Evolutionary conservation across 2,888 invertebrate species (phyloP).

Genomic region (Tenthredo scrophulariae): DNA sequence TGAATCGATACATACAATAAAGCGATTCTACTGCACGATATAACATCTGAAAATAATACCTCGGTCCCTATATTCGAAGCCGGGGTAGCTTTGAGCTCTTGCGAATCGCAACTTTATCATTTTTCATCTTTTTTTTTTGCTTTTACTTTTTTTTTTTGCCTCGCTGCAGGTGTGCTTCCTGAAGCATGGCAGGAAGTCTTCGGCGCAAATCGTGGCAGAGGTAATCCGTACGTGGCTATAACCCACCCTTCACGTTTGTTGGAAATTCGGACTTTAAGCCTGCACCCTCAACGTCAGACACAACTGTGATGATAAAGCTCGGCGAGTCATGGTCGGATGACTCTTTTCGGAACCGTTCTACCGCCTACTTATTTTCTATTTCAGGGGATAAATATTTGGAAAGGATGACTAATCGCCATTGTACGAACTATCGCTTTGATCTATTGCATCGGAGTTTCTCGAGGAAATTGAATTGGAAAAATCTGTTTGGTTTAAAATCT

Average conservation of each 20-base stretch:
- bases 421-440: neutral
- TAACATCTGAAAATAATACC: neutral
- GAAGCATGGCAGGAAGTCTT: constrained; percentile 66
- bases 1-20: neutral
- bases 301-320: constrained; percentile 56
- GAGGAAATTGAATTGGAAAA: neutral
- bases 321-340: constrained; percentile 62
- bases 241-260: neutral
- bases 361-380: constrained; percentile 65
- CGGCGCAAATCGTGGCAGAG: constrained; percentile 50
- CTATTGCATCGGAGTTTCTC: neutral
- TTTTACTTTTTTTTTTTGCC: neutral
- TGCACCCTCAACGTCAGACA: constrained; percentile 48
- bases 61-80: neutral
- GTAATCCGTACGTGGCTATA: constrained; percentile 15
- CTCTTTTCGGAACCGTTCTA: constrained; percentile 56
- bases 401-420: constrained; percentile 29
- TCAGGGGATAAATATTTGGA: constrained; percentile 60
- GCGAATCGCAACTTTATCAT: neutral
- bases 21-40: neutral
- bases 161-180: constrained; percentile 66
- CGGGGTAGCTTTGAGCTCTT: neutral
- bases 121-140: neutral
- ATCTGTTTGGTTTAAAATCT: neutral
- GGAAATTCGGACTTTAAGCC: neutral